Conservation (phyloP, 2,797 vertebrate species). For the Phalanger gymnotis region DNA sequence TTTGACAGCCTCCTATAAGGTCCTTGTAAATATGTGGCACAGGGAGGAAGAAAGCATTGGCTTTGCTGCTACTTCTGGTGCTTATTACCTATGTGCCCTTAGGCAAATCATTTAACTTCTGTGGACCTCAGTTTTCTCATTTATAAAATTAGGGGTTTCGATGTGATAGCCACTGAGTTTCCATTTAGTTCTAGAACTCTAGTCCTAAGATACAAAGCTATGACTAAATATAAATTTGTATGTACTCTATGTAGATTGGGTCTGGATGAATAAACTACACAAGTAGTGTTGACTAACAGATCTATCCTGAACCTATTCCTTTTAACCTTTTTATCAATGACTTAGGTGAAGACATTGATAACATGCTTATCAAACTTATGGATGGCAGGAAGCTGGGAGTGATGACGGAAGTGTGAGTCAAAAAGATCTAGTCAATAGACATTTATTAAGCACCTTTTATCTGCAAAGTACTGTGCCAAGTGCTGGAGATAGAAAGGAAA, state of each 20-base stretch:
- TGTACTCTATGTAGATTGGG: not conserved
- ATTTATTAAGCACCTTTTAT: too few species aligned
- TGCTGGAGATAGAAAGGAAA: too few species aligned
- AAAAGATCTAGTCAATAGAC: too few species aligned
- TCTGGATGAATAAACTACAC: not conserved
- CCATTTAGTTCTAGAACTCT: not conserved
- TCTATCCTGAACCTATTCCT: not conserved
- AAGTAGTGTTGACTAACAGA: not conserved
- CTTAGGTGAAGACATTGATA: not conserved
- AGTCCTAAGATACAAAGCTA: not conserved
- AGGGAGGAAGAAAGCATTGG: not conserved
- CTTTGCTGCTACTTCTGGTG: not conserved
- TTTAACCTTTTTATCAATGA: not conserved
- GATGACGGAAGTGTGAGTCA: too few species aligned
- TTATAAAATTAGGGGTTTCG: not conserved
- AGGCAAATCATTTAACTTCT: not conserved
- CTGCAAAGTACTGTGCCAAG: too few species aligned
- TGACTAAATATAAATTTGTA: not conserved
- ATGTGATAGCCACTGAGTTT: not conserved
- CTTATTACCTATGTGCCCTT: not conserved
- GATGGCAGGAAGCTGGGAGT: not conserved
- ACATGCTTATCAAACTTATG: not conserved
- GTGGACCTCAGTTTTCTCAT: not conserved
- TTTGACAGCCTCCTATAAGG: not conserved
- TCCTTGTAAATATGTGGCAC: not conserved